A percentile compares a stretch with the other conserved stretches of the same genome.
Conservation (phyloP, 1,140 invertebrate genomes). For the Pygmarrhopalites habei region DNA sequence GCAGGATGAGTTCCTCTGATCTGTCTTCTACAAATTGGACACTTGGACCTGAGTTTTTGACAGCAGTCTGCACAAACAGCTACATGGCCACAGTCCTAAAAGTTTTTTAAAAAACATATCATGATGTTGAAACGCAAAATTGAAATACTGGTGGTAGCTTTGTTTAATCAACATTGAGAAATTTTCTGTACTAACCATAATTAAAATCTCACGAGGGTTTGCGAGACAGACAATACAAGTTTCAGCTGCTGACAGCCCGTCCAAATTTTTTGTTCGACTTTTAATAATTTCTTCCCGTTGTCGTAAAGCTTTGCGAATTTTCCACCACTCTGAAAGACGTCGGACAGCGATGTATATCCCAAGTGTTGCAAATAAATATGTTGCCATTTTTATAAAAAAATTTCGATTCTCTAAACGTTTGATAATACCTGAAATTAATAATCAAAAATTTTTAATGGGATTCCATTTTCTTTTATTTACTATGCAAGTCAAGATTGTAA, state of each 20-base stretch:
- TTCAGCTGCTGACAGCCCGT: constrained; percentile 23
- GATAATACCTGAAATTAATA: constrained; percentile 24
- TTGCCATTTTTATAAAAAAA: constrained; percentile 22
- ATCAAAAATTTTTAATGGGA: too few relatives aligned
- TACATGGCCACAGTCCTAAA: constrained; percentile 77
- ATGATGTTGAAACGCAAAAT: too few relatives aligned
- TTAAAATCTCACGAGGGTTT: constrained; percentile 55
- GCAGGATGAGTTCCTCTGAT: constrained; percentile 60
- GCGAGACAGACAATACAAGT: constrained; percentile 33
- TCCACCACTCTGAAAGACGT: constrained; percentile 21
- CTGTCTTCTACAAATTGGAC: constrained; percentile 62
- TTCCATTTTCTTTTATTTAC: too few relatives aligned
- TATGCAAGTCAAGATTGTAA: too few relatives aligned
- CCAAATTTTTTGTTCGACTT: constrained; percentile 22
- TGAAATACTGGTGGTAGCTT: too few relatives aligned
- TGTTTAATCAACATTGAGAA: too few relatives aligned
- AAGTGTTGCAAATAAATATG: constrained; percentile 21
- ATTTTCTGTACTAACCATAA: too few relatives aligned
- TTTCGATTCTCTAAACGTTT: constrained; percentile 30
- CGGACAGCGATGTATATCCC: constrained; percentile 22
- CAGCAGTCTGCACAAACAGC: constrained; percentile 75
- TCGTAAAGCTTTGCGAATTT: constrained; percentile 12
- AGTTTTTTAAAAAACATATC: too few relatives aligned
- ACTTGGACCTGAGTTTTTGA: constrained; percentile 51
- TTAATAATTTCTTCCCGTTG: constrained; percentile 29